A percentile compares a stretch with the other conserved stretches of the same genome.
These are phyloP conservation scores for Sialis fuliginosa DNA, from an alignment of 2,888 invertebrate species.

Conservation along the genomic window DNA sequence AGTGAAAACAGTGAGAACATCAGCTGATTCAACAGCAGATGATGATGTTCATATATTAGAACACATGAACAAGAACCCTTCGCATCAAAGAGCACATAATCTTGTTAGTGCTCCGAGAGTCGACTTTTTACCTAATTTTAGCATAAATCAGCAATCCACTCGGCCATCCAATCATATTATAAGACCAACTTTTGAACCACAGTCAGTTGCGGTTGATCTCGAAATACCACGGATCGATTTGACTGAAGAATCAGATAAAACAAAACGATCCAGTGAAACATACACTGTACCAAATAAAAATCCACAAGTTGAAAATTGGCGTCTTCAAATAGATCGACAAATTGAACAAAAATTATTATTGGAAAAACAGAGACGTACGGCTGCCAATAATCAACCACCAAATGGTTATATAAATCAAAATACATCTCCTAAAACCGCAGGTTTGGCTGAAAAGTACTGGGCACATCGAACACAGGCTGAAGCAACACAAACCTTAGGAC, in stretches of 20 bases:
- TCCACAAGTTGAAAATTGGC: conserved; percentile 31
- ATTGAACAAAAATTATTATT: conserved; percentile 32
- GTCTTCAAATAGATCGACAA: conserved; percentile 32
- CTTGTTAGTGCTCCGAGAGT: conserved; percentile 44
- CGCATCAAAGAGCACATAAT: conserved; percentile 6
- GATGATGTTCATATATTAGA: conserved; percentile 26
- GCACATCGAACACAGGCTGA: neutral
- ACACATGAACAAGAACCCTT: conserved; percentile 1
- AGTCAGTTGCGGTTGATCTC: conserved; percentile 10
- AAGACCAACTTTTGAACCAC: neutral
- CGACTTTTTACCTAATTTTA: conserved; percentile 62
- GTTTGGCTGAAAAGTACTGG: conserved; percentile 12
- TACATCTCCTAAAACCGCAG: conserved; percentile 20
- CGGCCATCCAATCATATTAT: neutral
- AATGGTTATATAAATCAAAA: neutral
- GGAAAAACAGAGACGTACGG: conserved; percentile 18
- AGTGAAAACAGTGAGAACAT: conserved; percentile 74
- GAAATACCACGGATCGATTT: neutral
- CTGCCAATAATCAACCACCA: conserved; percentile 1
- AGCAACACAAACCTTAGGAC: conserved; percentile 10
- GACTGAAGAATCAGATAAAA: conserved; percentile 8
- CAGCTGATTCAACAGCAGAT: conserved; percentile 71
- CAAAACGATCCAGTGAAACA: conserved; percentile 19
- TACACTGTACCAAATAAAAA: conserved; percentile 26
- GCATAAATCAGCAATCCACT: conserved; percentile 14